Evolutionary conservation across 35 echinoderm and acorn worm genomes (phyloP).

Genomic region (Ptychodera flava): DNA sequence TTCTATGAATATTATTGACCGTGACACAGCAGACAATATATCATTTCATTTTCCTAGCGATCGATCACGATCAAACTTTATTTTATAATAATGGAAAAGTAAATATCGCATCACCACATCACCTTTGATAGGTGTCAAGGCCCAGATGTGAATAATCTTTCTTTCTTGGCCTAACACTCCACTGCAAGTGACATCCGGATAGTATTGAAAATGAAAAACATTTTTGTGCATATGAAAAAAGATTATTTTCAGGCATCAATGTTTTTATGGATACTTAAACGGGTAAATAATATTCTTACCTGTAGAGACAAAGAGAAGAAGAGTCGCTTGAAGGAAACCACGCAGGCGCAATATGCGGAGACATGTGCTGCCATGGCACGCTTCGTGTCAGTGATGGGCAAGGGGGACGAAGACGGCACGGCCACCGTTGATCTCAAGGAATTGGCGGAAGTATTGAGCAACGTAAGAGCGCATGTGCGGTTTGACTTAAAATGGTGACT

Average conservation of each 20-base stretch:
- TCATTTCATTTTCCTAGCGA: no score
- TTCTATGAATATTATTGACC: no score
- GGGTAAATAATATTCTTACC: background rate
- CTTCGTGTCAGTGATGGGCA: background rate
- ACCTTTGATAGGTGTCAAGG: no score
- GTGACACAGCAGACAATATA: no score
- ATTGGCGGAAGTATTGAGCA: background rate
- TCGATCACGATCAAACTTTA: no score
- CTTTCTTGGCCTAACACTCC: background rate
- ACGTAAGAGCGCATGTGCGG: background rate
- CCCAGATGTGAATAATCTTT: background rate
- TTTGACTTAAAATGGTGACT: no score
- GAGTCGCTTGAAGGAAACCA: slow-evolving; percentile 15
- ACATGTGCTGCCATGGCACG: background rate
- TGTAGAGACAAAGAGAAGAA: slow-evolving; percentile 39
- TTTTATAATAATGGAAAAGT: no score
- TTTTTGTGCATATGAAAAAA: background rate
- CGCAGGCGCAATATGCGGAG: slow-evolving; percentile 11
- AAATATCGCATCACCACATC: no score
- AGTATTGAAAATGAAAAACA: no score
- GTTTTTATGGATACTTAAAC: background rate
- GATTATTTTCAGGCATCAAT: background rate
- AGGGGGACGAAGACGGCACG: background rate
- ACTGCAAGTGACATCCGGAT: no score
- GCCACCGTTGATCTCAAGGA: background rate